These are phyloP conservation scores for Steinernema feltiae DNA, from an alignment of 1,140 invertebrate species.

Conservation along the genomic window DNA sequence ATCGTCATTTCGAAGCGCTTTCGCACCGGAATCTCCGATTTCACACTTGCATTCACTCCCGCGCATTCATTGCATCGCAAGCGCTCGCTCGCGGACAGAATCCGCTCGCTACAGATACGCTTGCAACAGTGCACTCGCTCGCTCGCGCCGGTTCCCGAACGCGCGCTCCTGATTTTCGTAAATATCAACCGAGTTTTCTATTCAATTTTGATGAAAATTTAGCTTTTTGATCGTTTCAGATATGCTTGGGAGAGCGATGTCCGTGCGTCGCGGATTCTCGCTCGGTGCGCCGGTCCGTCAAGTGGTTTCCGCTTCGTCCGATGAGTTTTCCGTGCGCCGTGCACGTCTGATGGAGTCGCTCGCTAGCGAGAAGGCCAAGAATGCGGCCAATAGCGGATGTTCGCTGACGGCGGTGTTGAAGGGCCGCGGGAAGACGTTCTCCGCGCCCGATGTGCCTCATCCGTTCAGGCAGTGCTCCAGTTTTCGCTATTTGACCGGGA, in stretches of 20 bases:
- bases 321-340: background rate
- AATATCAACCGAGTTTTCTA: no score
- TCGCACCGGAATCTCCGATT: no score
- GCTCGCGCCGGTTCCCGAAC: no score
- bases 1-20: no score
- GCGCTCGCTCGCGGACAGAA: no score
- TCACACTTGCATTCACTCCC: no score
- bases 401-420: constrained; percentile 19
- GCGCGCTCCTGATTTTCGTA: no score
- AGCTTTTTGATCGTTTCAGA: no score
- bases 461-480: constrained; percentile 45
- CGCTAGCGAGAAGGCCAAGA: background rate
- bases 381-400: background rate
- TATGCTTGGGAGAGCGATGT: background rate
- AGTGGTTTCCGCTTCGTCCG: background rate
- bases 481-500: constrained; percentile 50
- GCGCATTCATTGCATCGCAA: no score
- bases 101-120: no score
- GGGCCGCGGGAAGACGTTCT: constrained; percentile 18
- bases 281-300: background rate
- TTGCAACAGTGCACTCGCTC: no score
- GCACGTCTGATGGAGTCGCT: background rate
- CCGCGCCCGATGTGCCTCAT: constrained; percentile 52
- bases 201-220: no score
- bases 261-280: background rate